phyloP scores from a whole-genome alignment of 2,113 vertebrate genomes.

The Crypturellus undulatus region DNA sequence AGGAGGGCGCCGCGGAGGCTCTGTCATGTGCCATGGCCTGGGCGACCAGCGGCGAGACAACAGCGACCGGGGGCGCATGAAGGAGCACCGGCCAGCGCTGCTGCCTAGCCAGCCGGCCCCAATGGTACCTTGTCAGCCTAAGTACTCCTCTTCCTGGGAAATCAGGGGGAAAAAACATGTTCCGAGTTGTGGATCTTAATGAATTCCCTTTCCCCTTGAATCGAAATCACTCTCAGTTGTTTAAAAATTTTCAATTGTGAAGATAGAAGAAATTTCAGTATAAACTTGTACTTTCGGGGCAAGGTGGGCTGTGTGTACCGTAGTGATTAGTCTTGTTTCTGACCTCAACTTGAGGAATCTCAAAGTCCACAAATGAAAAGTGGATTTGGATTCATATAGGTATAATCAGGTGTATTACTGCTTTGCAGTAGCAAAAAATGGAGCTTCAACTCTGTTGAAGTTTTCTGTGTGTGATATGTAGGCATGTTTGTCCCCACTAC shows the following conservation, averaged over 20 bases:
- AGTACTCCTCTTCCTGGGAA: background rate
- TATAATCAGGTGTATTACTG: background rate
- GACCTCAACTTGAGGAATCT: background rate
- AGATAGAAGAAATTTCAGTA: background rate
- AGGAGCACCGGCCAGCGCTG: constrained; percentile 86
- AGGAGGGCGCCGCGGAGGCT: constrained; percentile 84
- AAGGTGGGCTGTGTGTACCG: accelerated
- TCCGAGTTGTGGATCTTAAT: no score
- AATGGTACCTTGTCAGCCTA: constrained; percentile 80
- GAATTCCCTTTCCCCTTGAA: background rate
- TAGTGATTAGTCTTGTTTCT: background rate
- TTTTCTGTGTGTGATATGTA: background rate
- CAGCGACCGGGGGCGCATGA: constrained; percentile 85
- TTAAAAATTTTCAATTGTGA: no score
- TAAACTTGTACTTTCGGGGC: background rate
- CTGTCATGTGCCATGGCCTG: constrained; percentile 80
- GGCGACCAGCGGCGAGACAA: constrained; percentile 85
- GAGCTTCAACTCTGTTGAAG: background rate
- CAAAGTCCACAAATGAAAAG: background rate
- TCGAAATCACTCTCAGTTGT: no score
- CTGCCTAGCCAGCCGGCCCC: constrained; percentile 85
- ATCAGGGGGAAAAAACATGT: background rate
- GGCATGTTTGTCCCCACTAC: background rate
- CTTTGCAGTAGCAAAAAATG: background rate
- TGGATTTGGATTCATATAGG: background rate